Base-by-base conservation (phyloP, 2,888 invertebrate genomes). In the Pherbina coryleti region DNA sequence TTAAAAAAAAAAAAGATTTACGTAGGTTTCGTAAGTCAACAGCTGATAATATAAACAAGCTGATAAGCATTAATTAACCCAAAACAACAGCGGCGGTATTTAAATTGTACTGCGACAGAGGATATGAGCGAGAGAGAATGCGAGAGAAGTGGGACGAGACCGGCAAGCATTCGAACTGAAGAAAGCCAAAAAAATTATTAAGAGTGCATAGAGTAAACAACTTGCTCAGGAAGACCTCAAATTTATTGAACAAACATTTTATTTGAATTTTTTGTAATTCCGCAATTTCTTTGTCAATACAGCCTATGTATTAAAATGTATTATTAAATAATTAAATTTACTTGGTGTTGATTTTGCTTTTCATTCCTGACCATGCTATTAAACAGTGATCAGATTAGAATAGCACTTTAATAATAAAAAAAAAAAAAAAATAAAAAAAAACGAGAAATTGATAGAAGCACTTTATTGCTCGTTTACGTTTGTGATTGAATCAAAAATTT, bases 1-100 rank as follows among this genome's bases (percentile, higher is more conserved):
- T 55, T 60, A 0, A 22, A 11, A n/a, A 25, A 0, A 22, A 11
- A n/a, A 25, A 22, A 25, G 25, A 60, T 14, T 60, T 60, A 11
- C 22, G 57, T 57, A 60, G 25, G 57, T 28, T 64, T 28, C 64
- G 64, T 31, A 64, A 64, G 34, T 64, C 34, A 64, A 64, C 17
- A 64, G 64, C 19, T 22, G 55, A 55, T 22, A 67, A 37, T 37
- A 17, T 37, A 17, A 44, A 44, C 31, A 44, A 67, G 66, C 11
- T 34, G 19, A 17, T 67, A 44, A 34, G n/a, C 22, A 66, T 66
- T 31, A 37, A 55, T 55, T 19, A 55, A 55, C 9, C 19, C n/a
- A 19, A 7, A 34, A 67, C 17, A 5, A 64, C 17, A 31, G 31
- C 17, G 62, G 64, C 64, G n/a, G n/a, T 9, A 14, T 19, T 17